Evolutionary conservation across 2,113 vertebrate species (phyloP), one percentile per base, ranked within the genome.

Genomic region (Ptychochromis oligacanthus): DNA sequence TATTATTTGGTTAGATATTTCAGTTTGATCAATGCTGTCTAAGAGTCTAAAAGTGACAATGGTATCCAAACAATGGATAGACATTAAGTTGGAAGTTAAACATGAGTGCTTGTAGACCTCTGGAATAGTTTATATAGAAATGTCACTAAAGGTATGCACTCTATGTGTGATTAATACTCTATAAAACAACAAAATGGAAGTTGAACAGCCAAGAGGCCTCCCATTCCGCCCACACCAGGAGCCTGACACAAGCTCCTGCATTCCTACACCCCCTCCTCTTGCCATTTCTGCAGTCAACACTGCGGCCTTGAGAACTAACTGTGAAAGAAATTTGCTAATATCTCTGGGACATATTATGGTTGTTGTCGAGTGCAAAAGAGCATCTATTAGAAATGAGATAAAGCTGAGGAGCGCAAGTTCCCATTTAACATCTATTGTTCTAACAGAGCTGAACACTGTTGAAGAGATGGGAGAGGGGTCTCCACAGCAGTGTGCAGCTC

Each of bases 151-250:
- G 17, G 26, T n/a, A 72, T 7, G 43, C 65, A 28, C 24, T 70
- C 40, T 31, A 20, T 3, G 2, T 72, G 43, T 72, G 46, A 31
- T 72, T 54, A 72, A 31, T 34, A 72, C 0, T 14, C 46, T 54
- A 54, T 72, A 72, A 31, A 52, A 72, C 67, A 34, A 14, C 46
- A 65, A 81, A 79, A 11, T 74, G 54, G 61, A 57, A 54, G 55
- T 40, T 13, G 36, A 80, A 84, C 65, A 31, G 81, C 83, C 77
- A 62, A 76, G n/a, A 72, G 78, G 78, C 65, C 77, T 81, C 56
- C 43, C 4, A 2, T 7, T 61, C 75, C 58, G 2, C 85, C 88
- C 79, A 87, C 72, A 65, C 36, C 59, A 64, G 59, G 46, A 72
- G 26, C 40, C 55, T 60, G 65, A 75, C 17, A 60, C 77, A 18